These are phyloP conservation scores for Coregonus ussuriensis DNA, from an alignment of 2,797 vertebrate species.

Conservation along the genomic window DNA sequence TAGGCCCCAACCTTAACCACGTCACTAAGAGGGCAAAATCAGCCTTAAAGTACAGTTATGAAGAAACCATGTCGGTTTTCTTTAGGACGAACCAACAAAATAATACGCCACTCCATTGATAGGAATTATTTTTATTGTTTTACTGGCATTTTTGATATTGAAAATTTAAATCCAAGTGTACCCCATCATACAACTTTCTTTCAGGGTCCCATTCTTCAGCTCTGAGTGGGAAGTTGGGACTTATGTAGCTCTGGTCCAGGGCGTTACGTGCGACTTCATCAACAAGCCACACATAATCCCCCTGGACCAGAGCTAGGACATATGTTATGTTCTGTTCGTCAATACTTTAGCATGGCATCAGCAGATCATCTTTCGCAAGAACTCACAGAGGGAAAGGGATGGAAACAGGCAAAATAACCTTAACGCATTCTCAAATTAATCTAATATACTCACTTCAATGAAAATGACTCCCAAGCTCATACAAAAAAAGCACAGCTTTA, in stretches of 20 bases:
- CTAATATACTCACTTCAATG: slow-evolving; percentile 58
- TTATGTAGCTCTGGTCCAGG: slow-evolving; percentile 5
- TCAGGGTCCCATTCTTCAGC: slow-evolving; percentile 55
- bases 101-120: slow-evolving; percentile 19
- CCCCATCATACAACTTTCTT: slow-evolving; percentile 54
- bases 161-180: slow-evolving; percentile 71
- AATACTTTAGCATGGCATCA: slow-evolving; percentile 53
- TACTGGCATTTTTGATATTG: slow-evolving; percentile 62
- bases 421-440: slow-evolving; percentile 50
- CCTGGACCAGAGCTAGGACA: not conserved
- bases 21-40: not conserved
- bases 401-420: slow-evolving; percentile 22
- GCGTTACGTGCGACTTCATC: not conserved
- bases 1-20: not conserved
- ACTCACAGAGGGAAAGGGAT: slow-evolving; percentile 40
- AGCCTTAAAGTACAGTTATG: not conserved
- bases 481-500: slow-evolving; percentile 49
- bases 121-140: slow-evolving; percentile 67
- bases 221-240: slow-evolving; percentile 49
- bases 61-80: not conserved
- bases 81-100: slow-evolving; percentile 10
- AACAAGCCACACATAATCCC: not conserved
- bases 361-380: slow-evolving; percentile 32
- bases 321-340: slow-evolving; percentile 24
- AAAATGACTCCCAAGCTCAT: slow-evolving; percentile 48